Conservation (phyloP, 2,888 invertebrate species). For the Campoplex capitator region DNA sequence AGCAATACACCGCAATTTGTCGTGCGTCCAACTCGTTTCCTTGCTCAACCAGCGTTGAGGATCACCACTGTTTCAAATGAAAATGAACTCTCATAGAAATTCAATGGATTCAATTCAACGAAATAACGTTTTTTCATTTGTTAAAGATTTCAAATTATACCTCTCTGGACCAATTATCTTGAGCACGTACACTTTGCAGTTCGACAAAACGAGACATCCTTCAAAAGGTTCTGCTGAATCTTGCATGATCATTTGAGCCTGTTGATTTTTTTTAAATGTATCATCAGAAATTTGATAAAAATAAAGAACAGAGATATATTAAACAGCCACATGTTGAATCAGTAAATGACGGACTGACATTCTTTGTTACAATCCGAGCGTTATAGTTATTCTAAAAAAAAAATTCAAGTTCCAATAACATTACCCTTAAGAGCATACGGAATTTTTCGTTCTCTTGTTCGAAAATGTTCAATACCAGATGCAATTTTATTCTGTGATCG, state of each 20-base stretch:
- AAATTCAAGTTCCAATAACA: constrained; percentile 44
- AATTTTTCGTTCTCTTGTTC: constrained; percentile 86
- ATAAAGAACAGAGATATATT: background rate
- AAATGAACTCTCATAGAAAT: constrained; percentile 6
- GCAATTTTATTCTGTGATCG: constrained; percentile 87
- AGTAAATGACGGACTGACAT: background rate
- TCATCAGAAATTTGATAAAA: background rate
- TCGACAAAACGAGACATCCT: constrained; percentile 86
- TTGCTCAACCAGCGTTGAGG: constrained; percentile 86
- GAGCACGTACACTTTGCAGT: constrained; percentile 86
- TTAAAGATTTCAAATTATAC: constrained; percentile 71
- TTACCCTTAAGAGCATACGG: constrained; percentile 85
- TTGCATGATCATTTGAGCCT: constrained; percentile 84
- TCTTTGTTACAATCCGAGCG: background rate
- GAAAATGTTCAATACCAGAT: constrained; percentile 86
- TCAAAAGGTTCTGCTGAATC: constrained; percentile 80
- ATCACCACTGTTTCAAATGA: constrained; percentile 83
- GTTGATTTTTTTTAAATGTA: constrained; percentile 16
- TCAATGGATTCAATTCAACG: background rate
- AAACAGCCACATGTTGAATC: background rate
- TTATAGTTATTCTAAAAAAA: background rate
- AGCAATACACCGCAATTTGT: constrained; percentile 85
- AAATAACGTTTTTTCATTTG: constrained; percentile 20
- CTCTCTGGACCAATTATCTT: constrained; percentile 85
- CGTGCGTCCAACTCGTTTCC: constrained; percentile 84